Conservation (phyloP, 2,797 vertebrate genomes). For the Acanthis flammea region DNA sequence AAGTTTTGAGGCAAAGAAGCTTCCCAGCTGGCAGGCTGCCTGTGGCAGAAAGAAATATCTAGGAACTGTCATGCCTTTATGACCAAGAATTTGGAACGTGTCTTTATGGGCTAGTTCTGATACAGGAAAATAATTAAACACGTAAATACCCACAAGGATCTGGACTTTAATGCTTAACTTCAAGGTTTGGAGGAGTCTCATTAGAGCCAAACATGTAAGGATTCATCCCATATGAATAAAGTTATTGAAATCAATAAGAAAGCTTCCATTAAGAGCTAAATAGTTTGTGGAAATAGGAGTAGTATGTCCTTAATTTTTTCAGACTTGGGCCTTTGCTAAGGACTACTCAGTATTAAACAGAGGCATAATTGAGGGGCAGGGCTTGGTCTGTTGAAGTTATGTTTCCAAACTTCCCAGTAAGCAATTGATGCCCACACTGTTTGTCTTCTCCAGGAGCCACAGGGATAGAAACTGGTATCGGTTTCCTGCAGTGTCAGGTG, state of each 20-base stretch:
- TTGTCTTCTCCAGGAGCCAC: background rate
- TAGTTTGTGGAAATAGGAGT: background rate
- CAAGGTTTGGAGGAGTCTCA: background rate
- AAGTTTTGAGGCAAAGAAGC: slow-evolving; percentile 19
- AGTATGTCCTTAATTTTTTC: background rate
- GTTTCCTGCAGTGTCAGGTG: background rate
- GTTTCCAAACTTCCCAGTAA: background rate
- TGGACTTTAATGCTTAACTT: slow-evolving; percentile 47
- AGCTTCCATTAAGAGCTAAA: background rate
- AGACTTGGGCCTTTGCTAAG: background rate
- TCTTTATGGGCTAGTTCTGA: slow-evolving; percentile 12
- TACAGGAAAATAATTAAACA: slow-evolving; percentile 59
- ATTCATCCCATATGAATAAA: background rate
- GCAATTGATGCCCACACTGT: background rate
- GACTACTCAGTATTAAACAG: background rate
- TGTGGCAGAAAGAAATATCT: slow-evolving; percentile 8
- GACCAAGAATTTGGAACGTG: slow-evolving; percentile 51
- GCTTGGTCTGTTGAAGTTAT: background rate
- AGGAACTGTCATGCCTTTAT: slow-evolving; percentile 58
- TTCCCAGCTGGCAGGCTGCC: slow-evolving; percentile 22
- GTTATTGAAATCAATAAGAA: background rate
- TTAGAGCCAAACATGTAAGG: background rate
- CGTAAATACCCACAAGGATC: background rate
- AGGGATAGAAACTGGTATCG: background rate
- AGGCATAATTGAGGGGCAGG: background rate